These are phyloP conservation scores for Drosophila leontia DNA, from an alignment of 1,140 invertebrate species.

Conservation along the genomic window DNA sequence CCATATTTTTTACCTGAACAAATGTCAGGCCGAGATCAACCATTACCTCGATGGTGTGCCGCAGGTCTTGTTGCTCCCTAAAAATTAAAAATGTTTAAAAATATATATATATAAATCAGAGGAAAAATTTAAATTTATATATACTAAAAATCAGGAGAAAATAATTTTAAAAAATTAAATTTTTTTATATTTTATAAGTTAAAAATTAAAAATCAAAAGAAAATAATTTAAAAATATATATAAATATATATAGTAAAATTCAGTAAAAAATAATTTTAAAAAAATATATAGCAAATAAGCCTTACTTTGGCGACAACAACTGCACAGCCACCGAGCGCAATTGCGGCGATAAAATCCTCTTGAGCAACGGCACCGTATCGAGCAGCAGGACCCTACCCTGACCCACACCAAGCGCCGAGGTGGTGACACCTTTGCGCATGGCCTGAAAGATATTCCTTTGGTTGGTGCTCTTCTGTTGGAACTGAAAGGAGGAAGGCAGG, in stretches of 20 bases:
- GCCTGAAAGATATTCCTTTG: conserved; percentile 87
- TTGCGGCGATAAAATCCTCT: conserved; percentile 91
- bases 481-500: conserved; percentile 84
- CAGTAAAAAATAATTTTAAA: not conserved
- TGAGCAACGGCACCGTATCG: conserved; percentile 91
- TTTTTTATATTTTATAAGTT: too few species aligned
- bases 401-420: conserved; percentile 86
- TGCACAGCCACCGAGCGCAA: conserved; percentile 90
- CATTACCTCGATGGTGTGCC: conserved; percentile 92
- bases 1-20: conserved; percentile 90
- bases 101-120: too few species aligned
- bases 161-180: too few species aligned
- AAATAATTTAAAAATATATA: too few species aligned
- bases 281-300: not conserved
- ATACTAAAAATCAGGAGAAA: too few species aligned
- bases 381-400: conserved; percentile 87
- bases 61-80: conserved; percentile 90
- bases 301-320: conserved; percentile 70
- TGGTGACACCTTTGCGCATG: conserved; percentile 89
- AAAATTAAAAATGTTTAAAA: conserved; percentile 36
- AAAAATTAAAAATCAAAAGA: too few species aligned
- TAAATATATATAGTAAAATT: too few species aligned
- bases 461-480: conserved; percentile 86
- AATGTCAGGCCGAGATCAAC: conserved; percentile 95
- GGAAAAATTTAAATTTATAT: too few species aligned